phyloP scores from a whole-genome alignment of 2,888 invertebrate species.

The Ectemnius continuus region DNA sequence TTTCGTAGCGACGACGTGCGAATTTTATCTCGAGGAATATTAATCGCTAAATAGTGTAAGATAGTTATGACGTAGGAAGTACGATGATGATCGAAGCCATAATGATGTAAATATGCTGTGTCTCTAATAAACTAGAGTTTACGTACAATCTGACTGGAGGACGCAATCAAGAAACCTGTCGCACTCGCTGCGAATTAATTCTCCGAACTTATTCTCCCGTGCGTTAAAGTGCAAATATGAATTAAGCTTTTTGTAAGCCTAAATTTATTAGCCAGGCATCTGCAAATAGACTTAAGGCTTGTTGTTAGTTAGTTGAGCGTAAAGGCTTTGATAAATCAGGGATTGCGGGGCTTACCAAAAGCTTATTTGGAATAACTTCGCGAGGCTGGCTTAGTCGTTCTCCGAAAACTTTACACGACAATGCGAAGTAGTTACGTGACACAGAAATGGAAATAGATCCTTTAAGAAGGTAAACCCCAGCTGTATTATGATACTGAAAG shows the following conservation, averaged over 20 bases:
- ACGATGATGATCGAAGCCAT: conserved; percentile 1
- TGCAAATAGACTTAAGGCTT: no score
- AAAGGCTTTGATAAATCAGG: conserved; percentile 7
- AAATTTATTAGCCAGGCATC: no score
- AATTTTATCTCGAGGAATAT: conserved; percentile 14
- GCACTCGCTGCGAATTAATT: no score
- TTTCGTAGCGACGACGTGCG: neutral
- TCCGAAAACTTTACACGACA: conserved; percentile 16
- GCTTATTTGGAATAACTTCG: conserved; percentile 8
- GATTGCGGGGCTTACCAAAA: neutral
- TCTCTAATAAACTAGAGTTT: conserved; percentile 36
- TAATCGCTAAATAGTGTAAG: conserved; percentile 14
- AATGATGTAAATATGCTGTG: conserved; percentile 45
- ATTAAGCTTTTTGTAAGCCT: no score
- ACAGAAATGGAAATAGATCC: neutral
- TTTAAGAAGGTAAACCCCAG: neutral
- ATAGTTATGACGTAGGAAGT: conserved; percentile 27
- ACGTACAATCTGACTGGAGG: conserved; percentile 1
- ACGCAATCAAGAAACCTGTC: no score
- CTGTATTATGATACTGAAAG: no score
- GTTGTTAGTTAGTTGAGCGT: no score
- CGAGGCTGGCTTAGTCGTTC: conserved; percentile 12
- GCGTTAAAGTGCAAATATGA: no score
- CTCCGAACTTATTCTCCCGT: no score
- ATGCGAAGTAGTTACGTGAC: conserved; percentile 2